These are phyloP conservation scores for Falco columbarius DNA, from an alignment of 2,797 vertebrate genomes.

Conservation along the genomic window DNA sequence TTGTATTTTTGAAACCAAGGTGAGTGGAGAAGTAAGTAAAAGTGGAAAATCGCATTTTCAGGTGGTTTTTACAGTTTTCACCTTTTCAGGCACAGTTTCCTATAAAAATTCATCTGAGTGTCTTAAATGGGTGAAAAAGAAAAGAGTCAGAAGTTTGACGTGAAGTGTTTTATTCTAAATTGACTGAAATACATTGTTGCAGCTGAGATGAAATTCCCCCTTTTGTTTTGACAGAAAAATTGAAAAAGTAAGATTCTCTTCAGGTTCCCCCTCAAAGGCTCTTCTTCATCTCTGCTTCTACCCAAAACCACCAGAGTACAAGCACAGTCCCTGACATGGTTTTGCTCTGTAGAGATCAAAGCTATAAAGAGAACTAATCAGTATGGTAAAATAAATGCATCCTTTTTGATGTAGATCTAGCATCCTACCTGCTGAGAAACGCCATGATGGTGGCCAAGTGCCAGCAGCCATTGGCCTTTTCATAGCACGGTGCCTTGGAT, in stretches of 20 bases:
- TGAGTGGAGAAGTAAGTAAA: neutral
- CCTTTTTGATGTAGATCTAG: neutral
- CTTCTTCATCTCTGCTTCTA: neutral
- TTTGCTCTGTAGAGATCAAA: neutral
- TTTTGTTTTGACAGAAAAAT: neutral
- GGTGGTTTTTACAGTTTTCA: neutral
- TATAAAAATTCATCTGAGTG: neutral
- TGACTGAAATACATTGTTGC: neutral
- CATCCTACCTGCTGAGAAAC: neutral
- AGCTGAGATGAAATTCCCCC: neutral
- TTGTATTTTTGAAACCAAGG: neutral
- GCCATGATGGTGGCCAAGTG: rapidly evolving
- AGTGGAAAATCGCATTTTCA: neutral
- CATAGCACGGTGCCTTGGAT: neutral
- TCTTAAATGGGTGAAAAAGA: neutral
- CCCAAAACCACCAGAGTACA: neutral
- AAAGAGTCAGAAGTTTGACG: neutral
- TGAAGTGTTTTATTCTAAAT: neutral
- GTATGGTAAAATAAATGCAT: neutral
- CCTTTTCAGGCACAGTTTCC: neutral
- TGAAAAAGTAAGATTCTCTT: neutral
- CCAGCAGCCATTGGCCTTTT: neutral
- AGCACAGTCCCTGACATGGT: rapidly evolving
- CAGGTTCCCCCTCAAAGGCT: neutral
- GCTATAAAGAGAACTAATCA: neutral